A percentile compares a stretch with the other conserved stretches of the same genome.
phyloP scores from a whole-genome alignment of 2,113 vertebrate species.

The Cichladusa arquata region DNA sequence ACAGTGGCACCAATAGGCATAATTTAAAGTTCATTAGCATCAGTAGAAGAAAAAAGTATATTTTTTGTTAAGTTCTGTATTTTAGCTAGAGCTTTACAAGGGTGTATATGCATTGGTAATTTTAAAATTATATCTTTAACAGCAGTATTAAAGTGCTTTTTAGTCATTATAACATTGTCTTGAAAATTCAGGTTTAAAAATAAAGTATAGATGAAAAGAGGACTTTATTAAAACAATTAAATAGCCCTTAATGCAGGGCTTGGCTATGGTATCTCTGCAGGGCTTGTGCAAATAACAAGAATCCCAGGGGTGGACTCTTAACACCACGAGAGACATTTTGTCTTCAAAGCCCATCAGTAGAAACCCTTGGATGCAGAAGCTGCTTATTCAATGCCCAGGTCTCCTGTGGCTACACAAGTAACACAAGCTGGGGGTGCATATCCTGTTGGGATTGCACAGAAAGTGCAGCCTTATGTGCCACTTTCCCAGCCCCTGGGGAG shows the following conservation, averaged over 20 bases:
- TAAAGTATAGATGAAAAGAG: not conserved
- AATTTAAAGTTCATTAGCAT: not conserved
- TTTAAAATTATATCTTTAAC: not conserved
- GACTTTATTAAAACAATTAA: not conserved
- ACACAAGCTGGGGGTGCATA: rapidly evolving
- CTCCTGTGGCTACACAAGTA: not conserved
- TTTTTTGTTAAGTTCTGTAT: not conserved
- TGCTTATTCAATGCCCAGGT: not conserved
- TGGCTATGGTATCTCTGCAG: not conserved
- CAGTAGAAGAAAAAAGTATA: not conserved
- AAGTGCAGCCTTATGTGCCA: not conserved
- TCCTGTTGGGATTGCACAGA: not conserved
- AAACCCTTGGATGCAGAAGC: not conserved
- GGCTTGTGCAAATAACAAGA: not conserved
- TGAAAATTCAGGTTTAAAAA: not conserved
- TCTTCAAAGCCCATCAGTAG: not conserved
- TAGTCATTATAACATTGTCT: not conserved
- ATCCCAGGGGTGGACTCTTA: not conserved
- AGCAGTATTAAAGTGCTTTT: not conserved
- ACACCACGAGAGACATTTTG: not conserved
- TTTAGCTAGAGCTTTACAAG: not conserved
- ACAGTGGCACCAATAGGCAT: not conserved
- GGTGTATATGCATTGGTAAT: not conserved
- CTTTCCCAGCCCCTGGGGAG: not conserved
- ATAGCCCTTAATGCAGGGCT: not conserved